Base-by-base conservation (phyloP, 1,140 invertebrate species). In the Drepana arcuata region DNA sequence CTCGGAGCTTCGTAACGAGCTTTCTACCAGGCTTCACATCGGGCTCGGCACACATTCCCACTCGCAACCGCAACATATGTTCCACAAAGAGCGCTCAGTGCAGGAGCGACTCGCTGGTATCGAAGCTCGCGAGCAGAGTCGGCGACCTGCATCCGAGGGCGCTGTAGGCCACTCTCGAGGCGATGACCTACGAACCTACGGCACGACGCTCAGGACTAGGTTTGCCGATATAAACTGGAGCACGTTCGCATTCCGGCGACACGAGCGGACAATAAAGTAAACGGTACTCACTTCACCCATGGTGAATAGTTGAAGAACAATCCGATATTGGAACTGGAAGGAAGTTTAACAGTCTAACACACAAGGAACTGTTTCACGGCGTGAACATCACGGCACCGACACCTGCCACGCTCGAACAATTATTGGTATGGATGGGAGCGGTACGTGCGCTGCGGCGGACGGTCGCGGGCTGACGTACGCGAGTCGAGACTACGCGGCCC, bases 241-340 rank as follows among this genome's bases (percentile, higher is more conserved):
- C 61, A 64, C 54, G 48, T 34, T 51, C 54, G 58, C 61, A 70
- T 67, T 57, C 61, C 61, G 12, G 14, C 11, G 2, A 16, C 21
- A 14, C 26, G 4, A 5, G 9, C 9, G 18, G 37, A 34, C 27
- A 41, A 28, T 25, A 47, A 7, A 15, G 43, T 44, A 47, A 56
- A 41, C 43, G 27, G 56, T 75, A 80, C 75, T 80, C 55, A 80
- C 75, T 70, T 80, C 75, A 54, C 65, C 57, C 75, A 80, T 80
- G 26, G 37, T 67, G 61, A 49, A 43, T 48, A 12, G 23, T 10
- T 2, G 4, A 3, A 50, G 43, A 34, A 53, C 57, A 61, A 66
- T 72, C 64, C 62, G 47, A 54, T 40, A 48, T 43, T 16, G 32
- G 33, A 46, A 35, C 21, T 38, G 47, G 53, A 59, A 57, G 48